Evolutionary conservation across 2,797 vertebrate species (phyloP).

Genomic region (Eurystomus glaucurus): DNA sequence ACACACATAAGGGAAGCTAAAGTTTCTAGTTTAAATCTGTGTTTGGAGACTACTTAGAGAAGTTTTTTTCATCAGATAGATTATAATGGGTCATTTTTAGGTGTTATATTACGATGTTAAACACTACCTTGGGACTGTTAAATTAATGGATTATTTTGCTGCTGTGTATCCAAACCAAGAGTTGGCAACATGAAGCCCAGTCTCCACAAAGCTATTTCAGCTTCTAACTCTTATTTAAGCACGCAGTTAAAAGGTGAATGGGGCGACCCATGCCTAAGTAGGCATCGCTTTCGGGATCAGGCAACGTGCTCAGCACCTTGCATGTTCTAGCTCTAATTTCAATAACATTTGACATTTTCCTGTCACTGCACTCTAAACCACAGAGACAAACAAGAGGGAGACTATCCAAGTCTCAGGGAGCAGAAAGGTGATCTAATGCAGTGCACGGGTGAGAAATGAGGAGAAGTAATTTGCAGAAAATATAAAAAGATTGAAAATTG

Average conservation of each 20-base stretch:
- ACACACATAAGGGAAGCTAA: neutral
- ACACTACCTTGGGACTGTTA: neutral
- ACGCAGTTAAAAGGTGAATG: neutral
- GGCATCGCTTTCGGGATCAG: neutral
- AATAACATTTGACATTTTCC: slow-evolving; percentile 5
- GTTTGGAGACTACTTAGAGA: slow-evolving; percentile 26
- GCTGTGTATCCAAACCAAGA: neutral
- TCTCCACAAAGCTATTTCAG: neutral
- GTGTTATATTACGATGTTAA: neutral
- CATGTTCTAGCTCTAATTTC: neutral
- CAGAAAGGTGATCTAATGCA: neutral
- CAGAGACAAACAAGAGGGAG: neutral
- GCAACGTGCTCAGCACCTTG: neutral
- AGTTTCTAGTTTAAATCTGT: slow-evolving; percentile 15
- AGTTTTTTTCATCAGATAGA: neutral
- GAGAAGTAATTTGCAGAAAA: neutral
- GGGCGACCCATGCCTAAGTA: neutral
- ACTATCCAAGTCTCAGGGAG: neutral
- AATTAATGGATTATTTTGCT: slow-evolving; percentile 17
- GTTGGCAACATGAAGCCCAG: neutral
- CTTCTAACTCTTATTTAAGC: neutral
- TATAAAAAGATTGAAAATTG: neutral
- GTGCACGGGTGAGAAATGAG: neutral
- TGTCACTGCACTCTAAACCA: neutral
- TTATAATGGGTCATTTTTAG: slow-evolving; percentile 39